Evolutionary conservation across 2,797 vertebrate genomes (phyloP), one percentile per base, ranked within the genome.

Genomic region (Gorsachius magnificus): DNA sequence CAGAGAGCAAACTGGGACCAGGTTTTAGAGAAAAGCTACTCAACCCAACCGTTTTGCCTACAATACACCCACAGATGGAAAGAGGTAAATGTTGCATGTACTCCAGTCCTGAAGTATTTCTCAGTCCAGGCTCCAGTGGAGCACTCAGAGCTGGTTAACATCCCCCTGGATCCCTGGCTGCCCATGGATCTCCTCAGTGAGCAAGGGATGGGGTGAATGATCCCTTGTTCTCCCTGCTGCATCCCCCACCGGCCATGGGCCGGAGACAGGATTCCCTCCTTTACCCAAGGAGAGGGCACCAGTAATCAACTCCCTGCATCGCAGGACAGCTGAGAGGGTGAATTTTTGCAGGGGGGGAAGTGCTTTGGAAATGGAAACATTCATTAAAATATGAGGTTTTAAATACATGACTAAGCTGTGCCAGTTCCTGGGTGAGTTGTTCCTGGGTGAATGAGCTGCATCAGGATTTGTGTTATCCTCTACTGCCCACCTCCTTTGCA

Each of bases 401-500:
- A 71, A 84, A 74, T 43, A 60, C 5, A 43, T 92, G 92, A 84
- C 63, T 84, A 74, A 90, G 57, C 63, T 74, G 10, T 84, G 57
- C 78, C 70, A 51, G 57, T 72, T 87, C 53, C 84, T 33, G 38
- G 16, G 48, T 53, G 66, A 43, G 53, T 25, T 90, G 70, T 63
- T 75, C 69, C 83, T 50, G 75, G 35, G 60, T 76, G 71, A 86
- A 45, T 79, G 93, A 87, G 72, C 71, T 86, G 77, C 86, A 83
- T 68, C 64, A 36, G 75, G 53, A 88, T 76, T 43, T 36, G 45
- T 89, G 70, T 77, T 90, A 78, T 76, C 43, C 28, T 83, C 69
- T 48, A 3, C 36, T 90, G 57, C 94, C 83, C 75, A 79, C 84
- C 57, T 91, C 45, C 70, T 87, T n/a, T 10, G 3, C 50, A 78